Evolutionary conservation across 1,140 invertebrate genomes (phyloP), one percentile per base, ranked within the genome.

Genomic region (Diplogasteroides magnus): DNA sequence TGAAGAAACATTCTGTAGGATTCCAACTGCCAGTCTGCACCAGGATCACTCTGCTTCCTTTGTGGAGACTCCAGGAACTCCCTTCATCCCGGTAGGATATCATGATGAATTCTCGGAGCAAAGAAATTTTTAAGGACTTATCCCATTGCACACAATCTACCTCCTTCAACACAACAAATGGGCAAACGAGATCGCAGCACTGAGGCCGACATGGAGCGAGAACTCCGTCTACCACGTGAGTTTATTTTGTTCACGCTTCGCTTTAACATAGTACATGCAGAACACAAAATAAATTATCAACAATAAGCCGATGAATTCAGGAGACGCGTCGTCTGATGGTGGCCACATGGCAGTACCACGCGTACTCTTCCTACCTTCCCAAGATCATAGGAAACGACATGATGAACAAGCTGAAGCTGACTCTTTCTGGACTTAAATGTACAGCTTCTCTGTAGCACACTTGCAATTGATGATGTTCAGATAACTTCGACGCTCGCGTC

Each of bases 321-420:
- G 37, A 48, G 19, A 48, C 37, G 6, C 37, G 37, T 48, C 37
- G 56, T 19, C 23, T 68, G 14, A 63, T 72, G 48, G 28, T 72
- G 15, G 70, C 59, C 25, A 19, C 25, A 27, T 67, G 59, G n/a
- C 70, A 72, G 58, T 56, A 62, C 37, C 59, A 61, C 27, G 70
- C 67, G 31, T 72, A 72, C 60, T 62, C 60, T 29, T 64, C 67
- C n/a, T 72, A 72, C 61, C 65, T 72, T 56, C 70, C 70, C 23
- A 72, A 72, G 48, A 23, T 67, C 1, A 28, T 72, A 1, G 65
- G 57, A 25, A 28, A 61, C n/a, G 31, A 64, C 27, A 48, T 31
- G 6, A 60, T 72, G 26, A 67, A 31, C 1, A 64, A 72, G 1
- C 67, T 72, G 23, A 55, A 62, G 14, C 55, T 72, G 13, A 72